Percentiles rank a stretch among this genome's conserved stretches.
Evolutionary conservation across 2,797 vertebrate genomes (phyloP).

Genomic region (Saxicola maurus): DNA sequence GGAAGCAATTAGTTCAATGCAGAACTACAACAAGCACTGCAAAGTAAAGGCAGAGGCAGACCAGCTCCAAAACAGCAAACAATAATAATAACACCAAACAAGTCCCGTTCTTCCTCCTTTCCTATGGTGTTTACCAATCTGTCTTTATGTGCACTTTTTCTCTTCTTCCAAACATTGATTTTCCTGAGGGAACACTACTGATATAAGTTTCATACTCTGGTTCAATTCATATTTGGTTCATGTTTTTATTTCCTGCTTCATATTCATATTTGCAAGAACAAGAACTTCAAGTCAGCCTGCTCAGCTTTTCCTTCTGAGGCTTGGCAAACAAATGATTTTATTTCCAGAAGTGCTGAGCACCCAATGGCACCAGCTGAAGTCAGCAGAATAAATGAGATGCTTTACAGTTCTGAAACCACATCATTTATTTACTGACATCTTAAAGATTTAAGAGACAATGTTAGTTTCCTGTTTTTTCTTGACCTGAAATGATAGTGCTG

Average conservation of each 20-base stretch:
- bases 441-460: conserved; percentile 30
- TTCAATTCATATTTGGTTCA: conserved; percentile 32
- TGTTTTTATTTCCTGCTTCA: conserved; percentile 42
- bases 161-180: not conserved
- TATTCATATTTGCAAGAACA: conserved; percentile 48
- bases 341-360: conserved; percentile 51
- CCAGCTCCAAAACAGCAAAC: not conserved
- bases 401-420: conserved; percentile 36
- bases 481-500: not conserved
- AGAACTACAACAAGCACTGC: not conserved
- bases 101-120: not conserved
- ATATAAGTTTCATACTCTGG: not conserved
- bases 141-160: not conserved
- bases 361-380: conserved; percentile 46
- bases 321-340: conserved; percentile 40
- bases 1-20: conserved; percentile 25
- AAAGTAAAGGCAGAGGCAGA: not conserved
- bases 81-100: not conserved
- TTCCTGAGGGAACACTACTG: conserved; percentile 17
- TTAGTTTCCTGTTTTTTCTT: not conserved
- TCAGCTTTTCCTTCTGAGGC: conserved; percentile 25
- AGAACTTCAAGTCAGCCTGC: conserved; percentile 51
- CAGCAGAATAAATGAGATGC: conserved; percentile 22
- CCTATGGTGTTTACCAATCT: not conserved
- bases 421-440: conserved; percentile 45